These are phyloP conservation scores for Stichodactyla mertensii DNA, from an alignment of 64 coral and sea anemone species.

Conservation along the genomic window DNA sequence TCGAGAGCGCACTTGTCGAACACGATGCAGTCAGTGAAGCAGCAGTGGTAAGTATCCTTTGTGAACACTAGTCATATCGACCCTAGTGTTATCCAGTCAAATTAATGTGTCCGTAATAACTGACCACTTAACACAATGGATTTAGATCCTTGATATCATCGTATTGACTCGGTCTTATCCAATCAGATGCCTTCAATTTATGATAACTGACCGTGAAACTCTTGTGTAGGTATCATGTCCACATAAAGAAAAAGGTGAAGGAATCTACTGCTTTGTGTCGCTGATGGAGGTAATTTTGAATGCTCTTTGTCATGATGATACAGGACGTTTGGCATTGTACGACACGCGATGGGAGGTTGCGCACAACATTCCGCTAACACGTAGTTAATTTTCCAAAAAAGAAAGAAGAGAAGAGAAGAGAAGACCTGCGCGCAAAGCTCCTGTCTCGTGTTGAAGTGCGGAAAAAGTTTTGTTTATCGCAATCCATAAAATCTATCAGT, in stretches of 20 bases:
- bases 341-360: neutral
- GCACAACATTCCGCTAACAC: neutral
- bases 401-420: no score
- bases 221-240: conserved; percentile 78
- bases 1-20: conserved; percentile 88
- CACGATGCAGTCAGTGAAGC: conserved; percentile 87
- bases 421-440: no score
- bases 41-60: conserved; percentile 68
- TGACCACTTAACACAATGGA: no score
- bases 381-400: no score
- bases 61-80: neutral
- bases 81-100: neutral
- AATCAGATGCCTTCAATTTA: neutral
- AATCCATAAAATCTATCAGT: no score
- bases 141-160: no score
- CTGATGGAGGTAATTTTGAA: conserved; percentile 81
- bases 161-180: neutral
- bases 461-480: no score
- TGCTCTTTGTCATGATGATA: neutral
- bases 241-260: conserved; percentile 93
- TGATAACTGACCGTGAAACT: neutral
- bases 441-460: no score
- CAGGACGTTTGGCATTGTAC: neutral
- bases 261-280: conserved; percentile 90
- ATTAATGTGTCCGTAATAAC: neutral